Base-by-base conservation (phyloP, 2,113 vertebrate species). In the Alligator mississippiensis region DNA sequence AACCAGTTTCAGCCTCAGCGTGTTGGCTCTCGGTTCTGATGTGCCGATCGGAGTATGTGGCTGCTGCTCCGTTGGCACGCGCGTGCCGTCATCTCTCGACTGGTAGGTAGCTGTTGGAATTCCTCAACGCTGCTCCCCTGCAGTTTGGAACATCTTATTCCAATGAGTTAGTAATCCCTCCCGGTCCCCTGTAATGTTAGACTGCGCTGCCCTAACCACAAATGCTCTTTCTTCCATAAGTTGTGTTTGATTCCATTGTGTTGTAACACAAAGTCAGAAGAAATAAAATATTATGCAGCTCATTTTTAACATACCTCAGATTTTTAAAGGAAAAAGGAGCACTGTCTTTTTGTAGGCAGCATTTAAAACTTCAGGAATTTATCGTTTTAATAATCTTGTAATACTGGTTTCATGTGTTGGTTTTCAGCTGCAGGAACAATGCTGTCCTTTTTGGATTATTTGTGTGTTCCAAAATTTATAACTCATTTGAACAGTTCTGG, bases 191-290 rank as follows among this genome's bases (percentile, higher is more conserved):
- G 74, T 93, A 97, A 97, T 94, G 87, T 81, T 95, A 88, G 82
- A 94, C 87, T 96, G 96, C 93, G 60, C 75, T 97, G 96, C 91
- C 47, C 80, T 97, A 96, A 97, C 97, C 98, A 97, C 97, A 97
- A 94, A 95, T 98, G 97, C 95, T 98, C 97, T 97, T 97, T 97
- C 97, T 97, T 94, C 97, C 96, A 58, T 95, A 93, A 96, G 95
- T 38, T 92, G 84, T 97, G 93, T 96, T 97, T 97, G 89, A 97
- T 94, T 96, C 95, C 90, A 95, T 97, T 96, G 96, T 98, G 93
- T 86, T 95, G 85, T 87, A 93, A 88, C 87, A 95, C 91, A 96
- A 94, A 96, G 89, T 15, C 89, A 96, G 80, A 96, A 95, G 95
- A 97, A 92, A 89, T 90, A 91, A 91, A 96, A 96, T 88, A 74